Conservation (phyloP, 2,888 invertebrate genomes). For the Tribolium freemani region DNA sequence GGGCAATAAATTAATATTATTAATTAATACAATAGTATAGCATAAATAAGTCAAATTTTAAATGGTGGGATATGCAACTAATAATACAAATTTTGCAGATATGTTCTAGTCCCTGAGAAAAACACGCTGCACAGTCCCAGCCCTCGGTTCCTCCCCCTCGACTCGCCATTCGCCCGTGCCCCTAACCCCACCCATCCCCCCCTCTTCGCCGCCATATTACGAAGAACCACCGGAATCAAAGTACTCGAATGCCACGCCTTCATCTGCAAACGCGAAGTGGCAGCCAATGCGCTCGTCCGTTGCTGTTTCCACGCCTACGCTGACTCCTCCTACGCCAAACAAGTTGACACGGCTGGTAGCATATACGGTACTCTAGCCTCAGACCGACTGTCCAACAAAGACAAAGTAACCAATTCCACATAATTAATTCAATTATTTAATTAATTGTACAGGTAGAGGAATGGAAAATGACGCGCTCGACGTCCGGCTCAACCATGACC, state of each 20-base stretch:
- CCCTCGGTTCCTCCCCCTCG: conserved; percentile 92
- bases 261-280: conserved; percentile 96
- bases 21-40: too few relatives aligned
- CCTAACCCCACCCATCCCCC: conserved; percentile 96
- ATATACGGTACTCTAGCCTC: conserved; percentile 65
- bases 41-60: too few relatives aligned
- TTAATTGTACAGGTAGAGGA: conserved; percentile 68
- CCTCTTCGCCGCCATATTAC: conserved; percentile 94
- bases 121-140: conserved; percentile 73
- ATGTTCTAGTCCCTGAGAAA: conserved; percentile 69
- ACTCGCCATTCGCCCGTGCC: conserved; percentile 95
- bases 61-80: background rate
- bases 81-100: conserved; percentile 59
- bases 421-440: background rate
- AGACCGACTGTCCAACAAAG: conserved; percentile 64
- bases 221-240: conserved; percentile 96
- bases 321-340: conserved; percentile 93
- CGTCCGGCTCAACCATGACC: conserved; percentile 74
- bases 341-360: conserved; percentile 76
- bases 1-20: too few relatives aligned
- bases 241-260: conserved; percentile 99
- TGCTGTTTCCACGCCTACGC: conserved; percentile 99
- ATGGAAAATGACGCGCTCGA: conserved; percentile 71
- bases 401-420: conserved; percentile 61
- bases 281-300: conserved; percentile 96